Evolutionary conservation across 2,797 vertebrate species (phyloP).

Genomic region (Chanos chanos): DNA sequence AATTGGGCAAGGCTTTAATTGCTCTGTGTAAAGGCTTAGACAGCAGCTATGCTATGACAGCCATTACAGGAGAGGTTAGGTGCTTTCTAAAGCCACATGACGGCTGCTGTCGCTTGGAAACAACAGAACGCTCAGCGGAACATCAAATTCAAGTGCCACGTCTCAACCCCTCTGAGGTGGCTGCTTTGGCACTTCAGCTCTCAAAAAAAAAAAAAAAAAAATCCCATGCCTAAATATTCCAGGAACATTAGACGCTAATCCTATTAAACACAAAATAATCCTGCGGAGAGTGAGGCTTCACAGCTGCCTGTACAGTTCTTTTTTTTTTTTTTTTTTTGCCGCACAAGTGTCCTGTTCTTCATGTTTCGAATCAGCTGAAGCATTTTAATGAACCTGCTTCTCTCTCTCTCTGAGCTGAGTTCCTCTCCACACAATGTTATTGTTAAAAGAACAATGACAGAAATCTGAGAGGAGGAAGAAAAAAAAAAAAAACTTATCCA

Average conservation of each 20-base stretch:
- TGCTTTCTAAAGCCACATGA: conserved; percentile 17
- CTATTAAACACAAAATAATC: conserved; percentile 22
- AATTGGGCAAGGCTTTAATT: conserved; percentile 31
- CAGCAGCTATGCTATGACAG: conserved; percentile 40
- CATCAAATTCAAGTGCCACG: background rate
- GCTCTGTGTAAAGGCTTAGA: conserved; percentile 31
- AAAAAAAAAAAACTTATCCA: background rate
- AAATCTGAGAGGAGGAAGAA: background rate
- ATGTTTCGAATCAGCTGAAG: conserved; percentile 38
- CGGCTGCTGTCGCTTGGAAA: conserved; percentile 28
- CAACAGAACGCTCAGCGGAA: background rate
- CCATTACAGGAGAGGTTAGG: conserved; percentile 43
- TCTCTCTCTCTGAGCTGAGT: conserved; percentile 1
- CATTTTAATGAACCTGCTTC: conserved; percentile 40
- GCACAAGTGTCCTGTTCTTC: conserved; percentile 36
- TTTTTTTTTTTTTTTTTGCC: conserved; percentile 15
- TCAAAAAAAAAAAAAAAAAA: conserved; percentile 3
- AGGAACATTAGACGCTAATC: background rate
- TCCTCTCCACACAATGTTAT: background rate
- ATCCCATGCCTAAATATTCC: conserved; percentile 11
- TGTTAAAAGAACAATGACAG: background rate
- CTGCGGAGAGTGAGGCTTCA: conserved; percentile 7
- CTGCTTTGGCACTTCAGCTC: background rate
- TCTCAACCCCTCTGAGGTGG: conserved; percentile 10
- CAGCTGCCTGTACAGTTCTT: conserved; percentile 18